phyloP scores from a whole-genome alignment of 2,888 invertebrate species.

The Germaria angustata region DNA sequence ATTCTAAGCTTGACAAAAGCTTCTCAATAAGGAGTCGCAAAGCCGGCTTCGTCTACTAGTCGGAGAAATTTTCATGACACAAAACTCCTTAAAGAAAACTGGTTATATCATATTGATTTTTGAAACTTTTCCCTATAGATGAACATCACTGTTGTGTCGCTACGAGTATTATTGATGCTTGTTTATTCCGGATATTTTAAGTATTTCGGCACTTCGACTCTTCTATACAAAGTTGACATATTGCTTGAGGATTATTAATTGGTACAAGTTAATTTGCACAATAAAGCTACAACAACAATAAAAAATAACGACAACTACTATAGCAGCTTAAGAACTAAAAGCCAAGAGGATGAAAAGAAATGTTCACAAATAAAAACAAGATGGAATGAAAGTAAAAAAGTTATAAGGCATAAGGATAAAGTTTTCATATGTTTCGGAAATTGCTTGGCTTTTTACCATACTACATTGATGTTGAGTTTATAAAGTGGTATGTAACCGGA shows the following conservation, averaged over 20 bases:
- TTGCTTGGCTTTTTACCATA: conserved; percentile 46
- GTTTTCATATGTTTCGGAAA: conserved; percentile 69
- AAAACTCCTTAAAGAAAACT: too few relatives aligned
- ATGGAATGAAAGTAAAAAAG: conserved; percentile 30
- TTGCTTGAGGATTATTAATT: conserved; percentile 79
- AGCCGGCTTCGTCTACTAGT: too few relatives aligned
- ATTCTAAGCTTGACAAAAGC: too few relatives aligned
- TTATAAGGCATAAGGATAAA: conserved; percentile 68
- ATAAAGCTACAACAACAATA: conserved; percentile 65
- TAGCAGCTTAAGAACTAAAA: conserved; percentile 64
- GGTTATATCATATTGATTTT: too few relatives aligned
- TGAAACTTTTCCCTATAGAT: conserved; percentile 19
- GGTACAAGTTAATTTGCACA: conserved; percentile 79
- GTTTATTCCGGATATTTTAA: conserved; percentile 50
- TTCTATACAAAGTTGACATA: conserved; percentile 74
- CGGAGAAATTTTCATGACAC: too few relatives aligned
- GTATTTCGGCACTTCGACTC: conserved; percentile 52
- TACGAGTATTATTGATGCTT: conserved; percentile 35
- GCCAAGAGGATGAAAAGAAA: conserved; percentile 52
- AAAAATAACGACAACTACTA: conserved; percentile 59
- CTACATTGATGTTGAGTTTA: background rate
- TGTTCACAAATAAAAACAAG: conserved; percentile 30
- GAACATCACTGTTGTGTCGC: background rate
- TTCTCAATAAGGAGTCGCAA: too few relatives aligned
- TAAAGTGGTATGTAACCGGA: background rate